Evolutionary conservation across 2,888 invertebrate genomes (phyloP), one percentile per base, ranked within the genome.

Genomic region (Linnaemya tessellans): DNA sequence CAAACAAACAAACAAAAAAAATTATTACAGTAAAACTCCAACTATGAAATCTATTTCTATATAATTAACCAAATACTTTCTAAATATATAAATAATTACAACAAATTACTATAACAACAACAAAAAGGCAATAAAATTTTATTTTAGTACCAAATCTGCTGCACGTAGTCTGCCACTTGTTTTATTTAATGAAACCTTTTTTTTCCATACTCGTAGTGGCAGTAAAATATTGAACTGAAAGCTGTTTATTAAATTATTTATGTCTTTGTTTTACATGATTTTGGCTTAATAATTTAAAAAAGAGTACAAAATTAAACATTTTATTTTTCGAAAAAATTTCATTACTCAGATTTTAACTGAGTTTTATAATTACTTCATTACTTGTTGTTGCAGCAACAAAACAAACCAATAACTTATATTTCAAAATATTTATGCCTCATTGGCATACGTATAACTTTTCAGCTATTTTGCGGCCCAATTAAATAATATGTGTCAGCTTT

Each of bases 91-190:
- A 30, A 30, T 30, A 30, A 13, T 25, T 56, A 25, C 11, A 15
- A 11, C 13, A 38, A 38, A 38, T 8, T 38, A 30, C 30, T 3
- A 30, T 3, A 30, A 30, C n/a, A 51, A 51, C 35, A 25, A 15
- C 11, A 25, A 74, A 64, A 62, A 18, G 20, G 56, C 35, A 35
- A 67, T 46, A 35, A 58, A n/a, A 58, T 1, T 38, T 62, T 22
- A 46, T 18, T 35, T n/a, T n/a, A 58, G 35, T 11, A 18, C 2
- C 5, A 11, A 10, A 67, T 46, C 77, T 56, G 11, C 7, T 20
- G 3, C 77, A 77, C 58, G 67, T 77, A 35, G 8, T 35, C 10
- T 30, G 41, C 25, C n/a, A 25, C 41, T 62, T 64, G 25, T 58
- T n/a, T n/a, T n/a, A 3, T 58, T 35, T 18, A 58, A 58, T n/a